Evolutionary conservation across 1,140 invertebrate genomes (phyloP), one percentile per base, ranked within the genome.

Genomic region (Ceratina australensis): DNA sequence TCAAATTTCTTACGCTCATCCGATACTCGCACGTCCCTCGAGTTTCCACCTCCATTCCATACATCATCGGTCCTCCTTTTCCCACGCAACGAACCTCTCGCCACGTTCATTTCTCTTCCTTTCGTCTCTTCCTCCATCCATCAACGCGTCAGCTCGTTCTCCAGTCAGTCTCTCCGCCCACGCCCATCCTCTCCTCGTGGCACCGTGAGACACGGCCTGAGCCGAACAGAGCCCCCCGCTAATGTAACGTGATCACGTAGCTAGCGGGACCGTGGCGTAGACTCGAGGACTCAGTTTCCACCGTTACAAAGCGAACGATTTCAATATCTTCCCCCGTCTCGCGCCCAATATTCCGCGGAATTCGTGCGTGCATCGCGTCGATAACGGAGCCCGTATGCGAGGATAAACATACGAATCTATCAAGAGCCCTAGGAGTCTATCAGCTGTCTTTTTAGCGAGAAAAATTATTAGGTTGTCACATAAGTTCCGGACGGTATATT

Each of bases 211-310:
- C 18, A 2, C n/a, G 20, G n/a, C 33, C 59, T n/a, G 67, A 24
- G 18, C 28, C 33, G 47, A 47, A 64, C 47, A 13, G 47, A 52
- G 47, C 15, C n/a, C 13, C 28, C 20, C 28, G 72, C 20, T 80
- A 79, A 80, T 69, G 61, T 80, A 82, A 82, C 63, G 78, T 74
- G 81, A 80, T 83, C 81, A 80, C 78, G 81, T 83, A 83, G 54
- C 67, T 52, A 13, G 68, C 52, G 47, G 50, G n/a, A 26, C 56
- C 56, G 59, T 64, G 33, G 2, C 5, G 33, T 42, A 42, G 33
- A 22, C 50, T 75, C 59, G 67, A 56, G 5, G 59, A 50, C 50
- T 47, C 28, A 22, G 33, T 42, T 42, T 42, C 33, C 72, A 2
- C 52, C 20, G 24, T 73, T 79, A 63, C 64, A 68, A 79, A 79